Base-by-base conservation (phyloP, 2,888 invertebrate genomes). In the Lobophora halterata region DNA sequence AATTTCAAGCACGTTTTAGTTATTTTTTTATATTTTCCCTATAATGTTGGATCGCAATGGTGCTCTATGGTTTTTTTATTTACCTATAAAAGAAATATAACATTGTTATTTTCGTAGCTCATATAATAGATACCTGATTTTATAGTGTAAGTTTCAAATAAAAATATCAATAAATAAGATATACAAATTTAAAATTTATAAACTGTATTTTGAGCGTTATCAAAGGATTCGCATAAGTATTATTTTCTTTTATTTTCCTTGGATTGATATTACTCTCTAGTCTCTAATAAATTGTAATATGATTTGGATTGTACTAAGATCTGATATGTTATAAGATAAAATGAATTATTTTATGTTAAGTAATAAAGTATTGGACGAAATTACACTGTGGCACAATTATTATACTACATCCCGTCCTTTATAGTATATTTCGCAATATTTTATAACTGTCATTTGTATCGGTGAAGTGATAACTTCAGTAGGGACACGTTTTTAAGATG, bases 211-310 rank as follows among this genome's bases (percentile, higher is more conserved):
- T n/a, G n/a, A n/a, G n/a, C n/a, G n/a, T n/a, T n/a, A n/a, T n/a
- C n/a, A n/a, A n/a, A n/a, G n/a, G n/a, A n/a, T n/a, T n/a, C n/a
- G n/a, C n/a, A n/a, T n/a, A n/a, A n/a, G n/a, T n/a, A n/a, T n/a
- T n/a, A n/a, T 10, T 9, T 24, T 19, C 8, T 18, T 39, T 37
- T 38, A 33, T 50, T 49, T 45, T 43, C 51, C 69, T 78, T 75
- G 76, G 73, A 75, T 80, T 61, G 75, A 74, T 71, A 69, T 74
- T 72, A 71, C 74, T 79, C 64, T 87, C 86, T 87, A 87, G 86
- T 87, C 86, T 83, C 61, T 74, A 73, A 49, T 35, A 78, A 75
- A 77, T 70, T 65, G 75, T 72, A 76, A 72, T 68, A 70, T 66
- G 55, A 65, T 74, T 73, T 71, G 75, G 74, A 71, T 72, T 72